Evolutionary conservation across 2,888 invertebrate species (phyloP), one percentile per base, ranked within the genome.

Genomic region (Branchellion lobata): DNA sequence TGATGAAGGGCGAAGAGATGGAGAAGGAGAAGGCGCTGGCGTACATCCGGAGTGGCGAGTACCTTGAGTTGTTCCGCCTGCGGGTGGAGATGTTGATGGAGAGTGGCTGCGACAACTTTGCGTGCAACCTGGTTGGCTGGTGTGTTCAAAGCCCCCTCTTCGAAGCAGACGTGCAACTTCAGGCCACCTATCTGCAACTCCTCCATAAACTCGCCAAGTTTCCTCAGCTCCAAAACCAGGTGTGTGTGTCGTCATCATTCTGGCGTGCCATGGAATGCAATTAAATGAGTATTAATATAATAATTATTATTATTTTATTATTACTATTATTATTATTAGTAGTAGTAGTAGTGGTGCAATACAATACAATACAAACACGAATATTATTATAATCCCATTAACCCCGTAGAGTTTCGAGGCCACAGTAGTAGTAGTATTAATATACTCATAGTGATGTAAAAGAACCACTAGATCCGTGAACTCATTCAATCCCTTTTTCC

Each of bases 101-200:
- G 80, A 85, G 85, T 73, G 86, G 86, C 80, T 86, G 86, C 82
- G 86, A 86, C 80, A 85, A 85, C 81, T 86, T 85, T 83, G 87
- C 86, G 3, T 83, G 85, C n/a, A 87, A 86, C 81, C 84, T 87
- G 40, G 85, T 86, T 79, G 83, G 83, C 75, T 86, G 86, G 84
- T 85, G 85, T 72, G 81, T 85, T n/a, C 83, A 83, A 57, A 85
- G 85, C 79, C 84, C 85, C 0, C 82, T 81, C 14, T 84, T 86
- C 14, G 82, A 82, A 21, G 81, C 83, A 34, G 86, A 87, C 81
- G 82, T 85, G 1, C 84, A 83, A 74, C 82, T 86, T 29, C 83
- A 84, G 53, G 83, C 84, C 31, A 84, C 84, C 21, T 85, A 86
- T 79, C 83, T 86, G 24, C 82, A 83, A 14, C 83, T 86, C 29